phyloP scores from a whole-genome alignment of 1,140 invertebrate species.

The Saccostrea cuccullata region DNA sequence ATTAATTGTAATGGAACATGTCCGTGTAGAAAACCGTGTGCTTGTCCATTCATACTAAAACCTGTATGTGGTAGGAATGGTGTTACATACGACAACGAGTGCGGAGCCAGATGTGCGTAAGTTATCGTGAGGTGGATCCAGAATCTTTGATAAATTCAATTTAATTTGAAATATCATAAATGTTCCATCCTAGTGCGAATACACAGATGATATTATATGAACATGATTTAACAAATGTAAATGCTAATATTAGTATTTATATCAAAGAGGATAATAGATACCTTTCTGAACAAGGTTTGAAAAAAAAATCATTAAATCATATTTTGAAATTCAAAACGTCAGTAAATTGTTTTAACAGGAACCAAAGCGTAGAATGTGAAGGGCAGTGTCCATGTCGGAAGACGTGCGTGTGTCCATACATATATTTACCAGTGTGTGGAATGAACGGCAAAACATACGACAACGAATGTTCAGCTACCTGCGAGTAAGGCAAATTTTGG shows the following conservation, averaged over 20 bases:
- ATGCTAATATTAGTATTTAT: background rate
- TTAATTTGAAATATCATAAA: no score
- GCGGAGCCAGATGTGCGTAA: slow-evolving; percentile 48
- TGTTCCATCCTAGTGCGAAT: no score
- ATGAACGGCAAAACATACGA: slow-evolving; percentile 44
- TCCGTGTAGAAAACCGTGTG: slow-evolving; percentile 28
- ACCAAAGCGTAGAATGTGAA: slow-evolving; percentile 21
- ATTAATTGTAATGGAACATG: slow-evolving; percentile 39
- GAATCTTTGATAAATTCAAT: no score
- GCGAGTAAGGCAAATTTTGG: background rate
- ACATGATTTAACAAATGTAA: background rate
- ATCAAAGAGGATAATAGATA: background rate
- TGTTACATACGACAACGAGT: slow-evolving; percentile 49
- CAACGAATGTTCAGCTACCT: slow-evolving; percentile 44
- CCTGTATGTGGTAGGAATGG: slow-evolving; percentile 53
- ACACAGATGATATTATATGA: no score
- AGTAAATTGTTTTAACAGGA: background rate
- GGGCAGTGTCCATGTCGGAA: slow-evolving; percentile 34
- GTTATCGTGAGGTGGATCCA: background rate
- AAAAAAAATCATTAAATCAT: background rate
- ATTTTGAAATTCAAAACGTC: background rate
- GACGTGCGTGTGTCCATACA: slow-evolving; percentile 25
- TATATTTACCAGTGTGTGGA: slow-evolving; percentile 49
- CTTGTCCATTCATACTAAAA: slow-evolving; percentile 15
- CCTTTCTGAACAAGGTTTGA: background rate